A percentile compares a stretch with the other conserved stretches of the same genome.
These are phyloP conservation scores for Phragmatobia fuliginosa DNA, from an alignment of 2,888 invertebrate species.

Conservation along the genomic window DNA sequence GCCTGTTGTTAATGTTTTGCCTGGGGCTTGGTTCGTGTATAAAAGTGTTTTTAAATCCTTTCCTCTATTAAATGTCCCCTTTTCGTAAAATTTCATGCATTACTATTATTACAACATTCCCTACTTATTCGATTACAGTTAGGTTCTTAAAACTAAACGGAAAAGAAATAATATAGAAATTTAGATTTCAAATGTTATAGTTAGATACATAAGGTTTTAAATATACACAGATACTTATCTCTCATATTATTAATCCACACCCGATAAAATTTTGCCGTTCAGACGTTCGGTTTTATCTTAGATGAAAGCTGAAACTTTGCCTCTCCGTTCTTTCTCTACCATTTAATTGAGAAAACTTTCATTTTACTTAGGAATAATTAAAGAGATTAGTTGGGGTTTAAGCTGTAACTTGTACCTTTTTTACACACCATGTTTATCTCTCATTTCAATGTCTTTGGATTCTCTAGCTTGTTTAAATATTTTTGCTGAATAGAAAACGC, in stretches of 20 bases:
- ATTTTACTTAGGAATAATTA: slow-evolving; percentile 67
- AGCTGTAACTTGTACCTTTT: slow-evolving; percentile 32
- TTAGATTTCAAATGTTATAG: neutral
- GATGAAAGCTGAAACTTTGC: slow-evolving; percentile 76
- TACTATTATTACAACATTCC: too few relatives aligned
- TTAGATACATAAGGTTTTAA: slow-evolving; percentile 30
- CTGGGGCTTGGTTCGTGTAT: too few relatives aligned
- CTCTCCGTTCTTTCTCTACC: slow-evolving; percentile 70
- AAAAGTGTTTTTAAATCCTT: neutral
- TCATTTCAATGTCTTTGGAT: neutral
- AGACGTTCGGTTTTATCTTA: slow-evolving; percentile 78
- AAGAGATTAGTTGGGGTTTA: slow-evolving; percentile 62
- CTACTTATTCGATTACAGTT: neutral
- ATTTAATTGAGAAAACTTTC: slow-evolving; percentile 78
- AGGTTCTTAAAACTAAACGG: neutral
- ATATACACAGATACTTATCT: slow-evolving; percentile 49
- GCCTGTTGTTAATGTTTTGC: too few relatives aligned
- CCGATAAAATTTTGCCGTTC: slow-evolving; percentile 68
- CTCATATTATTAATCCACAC: slow-evolving; percentile 75
- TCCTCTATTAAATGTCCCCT: neutral
- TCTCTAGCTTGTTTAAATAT: neutral
- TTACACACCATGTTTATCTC: slow-evolving; percentile 17
- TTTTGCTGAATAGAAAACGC: neutral
- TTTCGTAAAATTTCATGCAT: neutral
- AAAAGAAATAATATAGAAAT: neutral